Evolutionary conservation across 2,797 vertebrate species (phyloP).

Genomic region (Garrulus glandarius): DNA sequence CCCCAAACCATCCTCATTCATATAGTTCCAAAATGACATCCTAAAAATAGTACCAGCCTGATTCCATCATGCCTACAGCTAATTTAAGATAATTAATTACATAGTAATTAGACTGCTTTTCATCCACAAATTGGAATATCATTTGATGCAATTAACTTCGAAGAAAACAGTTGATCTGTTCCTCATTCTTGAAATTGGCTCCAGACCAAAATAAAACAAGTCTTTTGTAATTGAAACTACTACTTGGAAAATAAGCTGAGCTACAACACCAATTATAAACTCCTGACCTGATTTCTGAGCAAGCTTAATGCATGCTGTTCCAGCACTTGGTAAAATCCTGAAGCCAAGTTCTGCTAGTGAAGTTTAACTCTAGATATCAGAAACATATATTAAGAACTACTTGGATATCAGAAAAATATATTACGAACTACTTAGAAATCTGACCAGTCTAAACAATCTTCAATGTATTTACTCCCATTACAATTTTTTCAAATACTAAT

Average conservation of each 20-base stretch:
- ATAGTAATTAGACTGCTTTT: conserved; percentile 8
- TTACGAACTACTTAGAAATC: background rate
- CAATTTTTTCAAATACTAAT: background rate
- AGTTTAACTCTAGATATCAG: background rate
- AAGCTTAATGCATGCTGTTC: background rate
- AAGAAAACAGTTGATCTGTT: conserved; percentile 20
- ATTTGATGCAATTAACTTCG: conserved; percentile 20
- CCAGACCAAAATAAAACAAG: conserved; percentile 29
- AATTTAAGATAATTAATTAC: conserved; percentile 40
- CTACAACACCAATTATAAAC: background rate
- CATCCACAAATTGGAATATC: conserved; percentile 8
- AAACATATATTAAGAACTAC: background rate
- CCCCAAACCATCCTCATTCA: background rate
- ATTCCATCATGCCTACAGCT: background rate
- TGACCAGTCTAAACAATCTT: background rate
- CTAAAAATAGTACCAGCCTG: background rate
- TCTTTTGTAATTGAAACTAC: background rate
- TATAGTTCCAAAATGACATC: background rate
- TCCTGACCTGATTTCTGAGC: background rate
- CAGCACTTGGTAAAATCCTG: background rate
- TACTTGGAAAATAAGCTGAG: conserved; percentile 1
- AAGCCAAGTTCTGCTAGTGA: background rate
- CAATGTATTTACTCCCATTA: background rate
- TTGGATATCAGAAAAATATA: background rate
- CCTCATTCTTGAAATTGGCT: background rate